Evolutionary conservation across 2,797 vertebrate species (phyloP).

Genomic region (Stomatorhinus walkeri): DNA sequence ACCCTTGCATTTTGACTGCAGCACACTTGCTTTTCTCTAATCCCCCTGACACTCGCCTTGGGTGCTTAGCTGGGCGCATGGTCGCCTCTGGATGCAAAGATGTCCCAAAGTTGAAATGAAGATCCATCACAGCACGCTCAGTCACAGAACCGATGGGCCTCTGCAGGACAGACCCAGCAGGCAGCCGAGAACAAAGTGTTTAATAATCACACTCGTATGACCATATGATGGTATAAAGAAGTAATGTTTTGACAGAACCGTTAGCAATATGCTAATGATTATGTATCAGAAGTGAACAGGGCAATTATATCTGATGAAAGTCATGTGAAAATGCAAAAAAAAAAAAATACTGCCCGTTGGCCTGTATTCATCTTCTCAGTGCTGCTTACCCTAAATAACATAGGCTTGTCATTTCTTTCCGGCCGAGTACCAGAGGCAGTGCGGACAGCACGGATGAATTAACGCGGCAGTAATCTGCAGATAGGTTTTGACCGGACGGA

Average conservation of each 20-base stretch:
- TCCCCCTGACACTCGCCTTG: background rate
- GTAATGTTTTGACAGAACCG: background rate
- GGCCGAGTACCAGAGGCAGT: background rate
- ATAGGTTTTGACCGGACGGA: background rate
- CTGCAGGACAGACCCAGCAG: background rate
- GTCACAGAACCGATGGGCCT: background rate
- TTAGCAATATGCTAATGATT: background rate
- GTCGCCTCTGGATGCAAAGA: slow-evolving; percentile 6
- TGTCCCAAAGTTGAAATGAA: slow-evolving; percentile 4
- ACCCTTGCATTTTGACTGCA: background rate
- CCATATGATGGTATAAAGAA: background rate
- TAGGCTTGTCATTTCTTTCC: too few relatives aligned
- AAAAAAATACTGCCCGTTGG: background rate
- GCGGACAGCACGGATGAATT: background rate
- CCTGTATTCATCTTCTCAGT: background rate
- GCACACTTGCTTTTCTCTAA: background rate
- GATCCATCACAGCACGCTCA: background rate
- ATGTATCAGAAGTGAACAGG: background rate
- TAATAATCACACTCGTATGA: background rate
- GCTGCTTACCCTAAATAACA: background rate
- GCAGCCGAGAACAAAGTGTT: background rate
- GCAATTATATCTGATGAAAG: background rate
- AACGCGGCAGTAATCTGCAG: background rate
- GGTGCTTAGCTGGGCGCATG: background rate
- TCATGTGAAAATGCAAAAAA: background rate